These are phyloP conservation scores for Brachionus koreanus DNA, from an alignment of 1,140 invertebrate species.

Conservation along the genomic window DNA sequence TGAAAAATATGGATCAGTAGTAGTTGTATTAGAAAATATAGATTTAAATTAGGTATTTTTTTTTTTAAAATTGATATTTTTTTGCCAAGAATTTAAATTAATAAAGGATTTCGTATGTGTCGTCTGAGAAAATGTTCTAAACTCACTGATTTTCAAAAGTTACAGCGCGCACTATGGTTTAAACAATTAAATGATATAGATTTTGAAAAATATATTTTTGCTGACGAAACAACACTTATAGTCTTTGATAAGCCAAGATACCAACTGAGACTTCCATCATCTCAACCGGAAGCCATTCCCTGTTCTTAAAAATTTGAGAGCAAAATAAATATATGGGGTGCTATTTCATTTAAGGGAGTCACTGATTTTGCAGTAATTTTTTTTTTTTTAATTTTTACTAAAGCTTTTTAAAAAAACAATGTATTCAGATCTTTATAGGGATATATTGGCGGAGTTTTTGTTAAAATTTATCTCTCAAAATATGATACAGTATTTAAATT, in stretches of 20 bases:
- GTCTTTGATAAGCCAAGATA: not conserved
- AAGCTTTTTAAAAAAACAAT: not conserved
- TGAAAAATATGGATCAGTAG: too few relatives aligned
- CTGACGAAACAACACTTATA: not conserved
- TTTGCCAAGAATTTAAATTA: too few relatives aligned
- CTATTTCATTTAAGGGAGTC: not conserved
- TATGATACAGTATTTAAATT: too few relatives aligned
- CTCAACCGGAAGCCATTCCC: not conserved
- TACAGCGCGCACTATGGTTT: too few relatives aligned
- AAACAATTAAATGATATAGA: not conserved
- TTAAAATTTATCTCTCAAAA: too few relatives aligned
- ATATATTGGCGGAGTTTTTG: not conserved
- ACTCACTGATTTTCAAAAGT: too few relatives aligned
- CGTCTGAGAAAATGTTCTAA: too few relatives aligned
- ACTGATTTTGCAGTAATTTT: not conserved
- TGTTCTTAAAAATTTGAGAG: too few relatives aligned
- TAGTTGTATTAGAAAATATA: too few relatives aligned
- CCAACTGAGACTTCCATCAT: not conserved
- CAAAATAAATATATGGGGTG: not conserved
- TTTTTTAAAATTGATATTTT: too few relatives aligned
- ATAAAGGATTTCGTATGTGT: too few relatives aligned
- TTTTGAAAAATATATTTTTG: not conserved
- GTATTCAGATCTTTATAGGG: not conserved
- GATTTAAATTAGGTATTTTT: too few relatives aligned
- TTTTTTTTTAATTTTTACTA: not conserved